Conservation (phyloP, 2,797 vertebrate species). For the Peromyscus eremicus region DNA sequence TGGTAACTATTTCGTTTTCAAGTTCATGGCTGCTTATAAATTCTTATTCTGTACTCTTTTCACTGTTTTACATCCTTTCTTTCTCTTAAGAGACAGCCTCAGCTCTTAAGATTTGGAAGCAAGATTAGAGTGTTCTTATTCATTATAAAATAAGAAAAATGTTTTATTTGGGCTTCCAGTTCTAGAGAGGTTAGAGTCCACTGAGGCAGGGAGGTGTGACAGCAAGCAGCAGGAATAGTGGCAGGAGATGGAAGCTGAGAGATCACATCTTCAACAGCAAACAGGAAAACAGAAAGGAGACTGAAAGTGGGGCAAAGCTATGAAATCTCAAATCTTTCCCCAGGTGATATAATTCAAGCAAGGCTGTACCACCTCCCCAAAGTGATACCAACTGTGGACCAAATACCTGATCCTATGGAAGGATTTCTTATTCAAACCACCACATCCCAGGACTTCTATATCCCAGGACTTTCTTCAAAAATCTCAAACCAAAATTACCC, state of each 20-base stretch:
- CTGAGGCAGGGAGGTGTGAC: background rate
- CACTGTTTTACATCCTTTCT: background rate
- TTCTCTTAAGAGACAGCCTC: background rate
- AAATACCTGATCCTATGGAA: background rate
- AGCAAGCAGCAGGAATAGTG: background rate
- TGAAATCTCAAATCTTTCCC: no score
- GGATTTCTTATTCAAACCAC: background rate
- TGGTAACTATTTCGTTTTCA: background rate
- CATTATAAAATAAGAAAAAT: conserved; percentile 40
- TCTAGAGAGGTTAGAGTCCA: background rate
- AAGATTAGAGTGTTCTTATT: background rate
- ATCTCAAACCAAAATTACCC: conserved; percentile 37
- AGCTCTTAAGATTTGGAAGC: background rate
- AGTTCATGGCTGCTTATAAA: background rate
- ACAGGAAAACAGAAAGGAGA: background rate
- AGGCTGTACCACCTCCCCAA: background rate
- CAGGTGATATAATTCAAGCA: background rate
- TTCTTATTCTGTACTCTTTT: background rate
- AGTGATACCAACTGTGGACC: background rate
- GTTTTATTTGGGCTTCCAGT: background rate
- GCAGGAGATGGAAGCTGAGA: background rate
- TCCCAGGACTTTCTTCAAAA: background rate
- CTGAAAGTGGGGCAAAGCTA: background rate
- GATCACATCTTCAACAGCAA: background rate
- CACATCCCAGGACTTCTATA: background rate